These are phyloP conservation scores for Hemithea aestivaria DNA, from an alignment of 2,888 invertebrate genomes.

Conservation along the genomic window DNA sequence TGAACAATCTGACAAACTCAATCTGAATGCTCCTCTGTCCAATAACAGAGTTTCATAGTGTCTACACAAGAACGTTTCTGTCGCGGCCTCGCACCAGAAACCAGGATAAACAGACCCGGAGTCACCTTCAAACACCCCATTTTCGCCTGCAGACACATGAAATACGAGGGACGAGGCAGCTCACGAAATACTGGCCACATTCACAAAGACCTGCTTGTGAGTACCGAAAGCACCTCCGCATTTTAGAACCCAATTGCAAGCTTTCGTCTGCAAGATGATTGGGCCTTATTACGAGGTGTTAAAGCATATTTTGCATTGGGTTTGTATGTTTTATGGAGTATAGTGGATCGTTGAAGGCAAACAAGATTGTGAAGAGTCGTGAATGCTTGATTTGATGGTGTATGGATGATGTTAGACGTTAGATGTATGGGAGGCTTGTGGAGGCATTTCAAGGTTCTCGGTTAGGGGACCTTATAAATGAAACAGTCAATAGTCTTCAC, in stretches of 20 bases:
- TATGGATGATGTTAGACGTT: slow-evolving; percentile 46
- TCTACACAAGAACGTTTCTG: slow-evolving; percentile 68
- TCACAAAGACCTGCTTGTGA: slow-evolving; percentile 72
- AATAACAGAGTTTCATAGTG: slow-evolving; percentile 73
- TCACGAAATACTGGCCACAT: slow-evolving; percentile 52
- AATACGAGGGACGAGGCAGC: slow-evolving; percentile 44
- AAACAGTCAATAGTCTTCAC: slow-evolving; percentile 20
- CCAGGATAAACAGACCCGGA: slow-evolving; percentile 43
- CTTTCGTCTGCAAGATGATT: slow-evolving; percentile 40
- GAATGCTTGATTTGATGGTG: slow-evolving; percentile 61
- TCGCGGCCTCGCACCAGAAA: slow-evolving; percentile 62
- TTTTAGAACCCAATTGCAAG: slow-evolving; percentile 61
- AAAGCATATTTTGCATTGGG: slow-evolving; percentile 49
- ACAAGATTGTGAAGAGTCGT: slow-evolving; percentile 64
- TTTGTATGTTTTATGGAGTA: slow-evolving; percentile 27
- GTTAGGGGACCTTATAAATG: slow-evolving; percentile 11
- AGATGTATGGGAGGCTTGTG: slow-evolving; percentile 30
- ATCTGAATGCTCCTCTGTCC: slow-evolving; percentile 67
- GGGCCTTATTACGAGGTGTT: slow-evolving; percentile 41
- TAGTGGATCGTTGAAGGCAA: slow-evolving; percentile 66
- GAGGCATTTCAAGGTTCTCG: slow-evolving; percentile 17
- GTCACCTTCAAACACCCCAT: slow-evolving; percentile 34
- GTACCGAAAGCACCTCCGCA: slow-evolving; percentile 68
- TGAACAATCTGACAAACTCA: slow-evolving; percentile 56
- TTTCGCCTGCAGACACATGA: slow-evolving; percentile 28